Conservation (phyloP, 2,113 vertebrate species). For the Alaudala cheleensis region DNA sequence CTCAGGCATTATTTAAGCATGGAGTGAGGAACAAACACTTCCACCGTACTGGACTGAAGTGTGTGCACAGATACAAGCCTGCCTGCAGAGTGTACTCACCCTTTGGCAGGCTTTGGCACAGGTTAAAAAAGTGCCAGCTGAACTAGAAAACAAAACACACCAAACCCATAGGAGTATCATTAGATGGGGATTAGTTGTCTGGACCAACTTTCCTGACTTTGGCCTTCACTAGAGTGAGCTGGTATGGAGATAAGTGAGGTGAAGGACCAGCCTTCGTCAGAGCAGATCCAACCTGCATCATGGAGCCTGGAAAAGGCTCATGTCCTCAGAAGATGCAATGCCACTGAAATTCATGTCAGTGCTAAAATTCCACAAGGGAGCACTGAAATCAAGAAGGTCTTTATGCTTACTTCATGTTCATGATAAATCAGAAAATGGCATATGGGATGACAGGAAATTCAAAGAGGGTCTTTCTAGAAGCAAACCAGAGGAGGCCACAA, state of each 20-base stretch:
- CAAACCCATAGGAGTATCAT: background rate
- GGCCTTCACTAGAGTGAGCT: background rate
- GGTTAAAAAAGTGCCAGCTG: background rate
- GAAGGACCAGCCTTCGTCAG: background rate
- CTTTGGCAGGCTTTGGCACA: background rate
- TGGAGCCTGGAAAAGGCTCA: background rate
- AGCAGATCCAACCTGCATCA: background rate
- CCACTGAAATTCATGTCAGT: background rate
- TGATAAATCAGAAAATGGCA: background rate
- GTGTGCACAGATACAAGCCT: background rate
- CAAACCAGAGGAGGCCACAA: background rate
- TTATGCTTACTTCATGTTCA: background rate
- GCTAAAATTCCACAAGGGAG: background rate
- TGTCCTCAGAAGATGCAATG: background rate
- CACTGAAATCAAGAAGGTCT: background rate
- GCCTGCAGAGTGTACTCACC: background rate
- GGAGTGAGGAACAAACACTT: background rate
- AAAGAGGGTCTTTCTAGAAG: background rate
- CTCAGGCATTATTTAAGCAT: background rate
- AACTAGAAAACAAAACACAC: background rate
- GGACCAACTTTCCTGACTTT: background rate
- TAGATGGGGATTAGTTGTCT: background rate
- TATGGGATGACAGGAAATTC: background rate
- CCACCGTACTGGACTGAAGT: background rate
- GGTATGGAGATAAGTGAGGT: background rate